phyloP scores from a whole-genome alignment of 2,888 invertebrate genomes.

The Metalampra italica region DNA sequence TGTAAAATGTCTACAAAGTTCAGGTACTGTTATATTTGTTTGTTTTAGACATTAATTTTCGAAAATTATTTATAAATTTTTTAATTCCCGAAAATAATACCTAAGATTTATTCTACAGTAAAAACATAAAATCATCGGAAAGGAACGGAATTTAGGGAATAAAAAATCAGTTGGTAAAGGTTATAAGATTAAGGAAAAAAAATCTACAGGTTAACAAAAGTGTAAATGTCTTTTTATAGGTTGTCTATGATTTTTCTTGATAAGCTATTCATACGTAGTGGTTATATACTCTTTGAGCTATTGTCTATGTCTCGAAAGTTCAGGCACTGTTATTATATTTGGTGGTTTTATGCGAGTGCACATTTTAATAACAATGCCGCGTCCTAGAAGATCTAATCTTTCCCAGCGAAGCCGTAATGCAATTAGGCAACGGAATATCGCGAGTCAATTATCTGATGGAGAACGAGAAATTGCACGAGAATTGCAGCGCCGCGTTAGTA shows the following conservation, averaged over 20 bases:
- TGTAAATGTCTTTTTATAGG: too few relatives aligned
- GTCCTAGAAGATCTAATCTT: slow-evolving; percentile 9
- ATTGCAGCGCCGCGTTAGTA: slow-evolving; percentile 5
- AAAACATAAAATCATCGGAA: slow-evolving; percentile 1
- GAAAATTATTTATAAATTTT: too few relatives aligned
- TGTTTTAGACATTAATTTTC: too few relatives aligned
- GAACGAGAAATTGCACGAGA: slow-evolving; percentile 3
- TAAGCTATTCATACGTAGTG: too few relatives aligned
- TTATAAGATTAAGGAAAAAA: neutral
- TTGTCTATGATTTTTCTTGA: too few relatives aligned
- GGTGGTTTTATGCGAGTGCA: neutral
- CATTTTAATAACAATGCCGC: slow-evolving; percentile 6
- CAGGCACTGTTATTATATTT: neutral
- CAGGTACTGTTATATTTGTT: too few relatives aligned
- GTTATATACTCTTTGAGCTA: too few relatives aligned
- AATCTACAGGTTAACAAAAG: neutral
- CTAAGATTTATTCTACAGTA: neutral
- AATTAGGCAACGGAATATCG: slow-evolving; percentile 7
- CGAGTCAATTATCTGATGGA: slow-evolving; percentile 9
- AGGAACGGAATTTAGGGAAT: slow-evolving; percentile 1
- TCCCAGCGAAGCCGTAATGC: slow-evolving; percentile 3
- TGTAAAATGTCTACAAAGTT: too few relatives aligned
- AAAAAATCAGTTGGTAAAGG: slow-evolving; percentile 1
- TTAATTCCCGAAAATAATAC: neutral
- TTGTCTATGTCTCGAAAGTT: too few relatives aligned